A percentile compares a stretch with the other conserved stretches of the same genome.
Conservation (phyloP, 2,797 vertebrate genomes). For the Microctenopoma steveboyesi region DNA sequence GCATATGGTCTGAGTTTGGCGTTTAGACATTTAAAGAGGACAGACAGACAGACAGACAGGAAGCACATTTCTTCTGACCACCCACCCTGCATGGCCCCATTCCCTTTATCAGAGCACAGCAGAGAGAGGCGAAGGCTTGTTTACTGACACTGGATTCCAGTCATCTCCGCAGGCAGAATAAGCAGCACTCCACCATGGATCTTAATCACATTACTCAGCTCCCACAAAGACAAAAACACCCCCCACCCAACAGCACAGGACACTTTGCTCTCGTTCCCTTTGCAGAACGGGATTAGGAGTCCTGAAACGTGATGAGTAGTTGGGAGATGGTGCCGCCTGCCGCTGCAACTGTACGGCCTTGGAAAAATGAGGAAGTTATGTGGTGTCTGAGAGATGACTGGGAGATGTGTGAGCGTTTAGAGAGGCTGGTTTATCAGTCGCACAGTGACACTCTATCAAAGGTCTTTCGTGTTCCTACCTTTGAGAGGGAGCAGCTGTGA, state of each 20-base stretch:
- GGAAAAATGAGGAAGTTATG: slow-evolving; percentile 50
- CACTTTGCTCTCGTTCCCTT: slow-evolving; percentile 63
- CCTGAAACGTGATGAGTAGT: slow-evolving; percentile 52
- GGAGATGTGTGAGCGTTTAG: slow-evolving; percentile 4
- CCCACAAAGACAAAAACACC: slow-evolving; percentile 62
- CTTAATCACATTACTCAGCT: slow-evolving; percentile 75
- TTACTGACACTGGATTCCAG: slow-evolving; percentile 54
- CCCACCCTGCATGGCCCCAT: slow-evolving; percentile 43
- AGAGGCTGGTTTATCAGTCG: slow-evolving; percentile 44
- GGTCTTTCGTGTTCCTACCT: slow-evolving; percentile 67
- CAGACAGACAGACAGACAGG: slow-evolving; percentile 46
- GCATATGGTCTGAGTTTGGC: slow-evolving; percentile 48
- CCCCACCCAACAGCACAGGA: slow-evolving; percentile 18
- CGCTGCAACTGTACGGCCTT: slow-evolving; percentile 33
- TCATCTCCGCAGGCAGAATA: slow-evolving; percentile 57
- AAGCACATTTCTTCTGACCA: slow-evolving; percentile 40
- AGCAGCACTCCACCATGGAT: slow-evolving; percentile 52
- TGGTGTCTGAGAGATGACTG: slow-evolving; percentile 36
- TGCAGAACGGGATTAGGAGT: slow-evolving; percentile 64
- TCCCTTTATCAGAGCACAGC: slow-evolving; percentile 30
- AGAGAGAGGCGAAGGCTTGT: slow-evolving; percentile 48
- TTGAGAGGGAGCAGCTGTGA: slow-evolving; percentile 72
- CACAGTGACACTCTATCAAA: slow-evolving; percentile 67
- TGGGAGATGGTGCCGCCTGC: slow-evolving; percentile 23
- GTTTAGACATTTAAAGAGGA: slow-evolving; percentile 64